phyloP scores from a whole-genome alignment of 1,140 invertebrate genomes.

The Scaptomyza graminum region DNA sequence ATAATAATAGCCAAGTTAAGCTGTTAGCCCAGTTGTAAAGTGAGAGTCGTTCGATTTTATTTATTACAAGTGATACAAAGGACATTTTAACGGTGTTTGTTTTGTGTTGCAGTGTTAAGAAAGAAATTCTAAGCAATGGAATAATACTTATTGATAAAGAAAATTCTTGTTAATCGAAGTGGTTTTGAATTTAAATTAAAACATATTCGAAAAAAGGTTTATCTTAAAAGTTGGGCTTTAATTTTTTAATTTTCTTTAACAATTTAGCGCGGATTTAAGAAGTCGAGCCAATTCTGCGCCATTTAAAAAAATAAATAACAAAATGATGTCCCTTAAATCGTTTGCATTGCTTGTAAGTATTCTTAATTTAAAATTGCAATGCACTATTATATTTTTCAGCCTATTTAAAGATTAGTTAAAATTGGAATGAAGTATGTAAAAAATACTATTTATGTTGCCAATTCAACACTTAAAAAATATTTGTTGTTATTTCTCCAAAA shows the following conservation, averaged over 20 bases:
- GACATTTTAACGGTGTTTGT: slow-evolving; percentile 20
- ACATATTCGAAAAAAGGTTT: background rate
- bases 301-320: slow-evolving; percentile 40
- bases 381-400: no score
- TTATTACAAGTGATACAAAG: slow-evolving; percentile 27
- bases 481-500: background rate
- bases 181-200: slow-evolving; percentile 5
- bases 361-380: background rate
- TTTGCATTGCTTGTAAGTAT: slow-evolving; percentile 77
- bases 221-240: slow-evolving; percentile 8
- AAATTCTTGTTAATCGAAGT: slow-evolving; percentile 19
- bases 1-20: slow-evolving; percentile 6
- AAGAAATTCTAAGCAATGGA: background rate
- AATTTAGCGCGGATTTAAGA: slow-evolving; percentile 54
- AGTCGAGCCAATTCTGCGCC: slow-evolving; percentile 43
- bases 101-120: background rate
- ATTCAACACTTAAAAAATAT: no score
- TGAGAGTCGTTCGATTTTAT: slow-evolving; percentile 32
- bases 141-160: background rate
- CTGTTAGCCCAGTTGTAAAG: slow-evolving; percentile 20
- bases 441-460: no score
- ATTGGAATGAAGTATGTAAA: no score
- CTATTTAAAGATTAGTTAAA: no score
- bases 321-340: slow-evolving; percentile 75
- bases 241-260: slow-evolving; percentile 35